Conservation (phyloP, 2,888 invertebrate species). For the Asteroscopus sphinx region DNA sequence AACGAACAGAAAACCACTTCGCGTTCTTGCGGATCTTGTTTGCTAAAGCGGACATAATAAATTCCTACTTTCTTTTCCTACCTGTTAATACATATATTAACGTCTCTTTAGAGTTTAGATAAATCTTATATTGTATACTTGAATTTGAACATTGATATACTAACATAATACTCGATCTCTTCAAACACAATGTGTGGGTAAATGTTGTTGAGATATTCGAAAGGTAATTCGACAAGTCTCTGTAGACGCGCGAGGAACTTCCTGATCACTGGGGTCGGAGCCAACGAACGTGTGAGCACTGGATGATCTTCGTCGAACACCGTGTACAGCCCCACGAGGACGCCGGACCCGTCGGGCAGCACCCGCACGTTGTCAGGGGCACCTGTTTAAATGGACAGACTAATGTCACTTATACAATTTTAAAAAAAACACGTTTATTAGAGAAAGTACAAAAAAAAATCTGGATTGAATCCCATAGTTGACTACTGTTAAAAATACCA, state of each 20-base stretch:
- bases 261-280: conserved; percentile 91
- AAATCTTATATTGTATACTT: not conserved
- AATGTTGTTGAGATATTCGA: conserved; percentile 90
- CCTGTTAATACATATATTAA: too few species aligned
- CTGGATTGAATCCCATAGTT: too few species aligned
- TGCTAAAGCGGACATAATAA: not conserved
- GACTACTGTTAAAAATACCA: too few species aligned
- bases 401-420: conserved; percentile 7
- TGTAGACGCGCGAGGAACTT: conserved; percentile 91
- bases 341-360: conserved; percentile 91
- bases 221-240: conserved; percentile 90
- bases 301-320: conserved; percentile 90
- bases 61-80: too few species aligned
- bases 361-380: conserved; percentile 91
- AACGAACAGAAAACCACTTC: too few species aligned
- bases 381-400: conserved; percentile 63
- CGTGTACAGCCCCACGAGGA: conserved; percentile 91
- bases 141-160: conserved; percentile 55
- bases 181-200: conserved; percentile 92
- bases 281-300: conserved; percentile 85
- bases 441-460: too few species aligned
- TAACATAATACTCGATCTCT: conserved; percentile 90
- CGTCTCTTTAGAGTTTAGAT: not conserved
- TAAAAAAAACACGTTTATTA: too few species aligned
- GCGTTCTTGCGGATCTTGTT: not conserved